Evolutionary conservation across 2,888 invertebrate species (phyloP), one percentile per base, ranked within the genome.

Genomic region (Sylvicola cinctus): DNA sequence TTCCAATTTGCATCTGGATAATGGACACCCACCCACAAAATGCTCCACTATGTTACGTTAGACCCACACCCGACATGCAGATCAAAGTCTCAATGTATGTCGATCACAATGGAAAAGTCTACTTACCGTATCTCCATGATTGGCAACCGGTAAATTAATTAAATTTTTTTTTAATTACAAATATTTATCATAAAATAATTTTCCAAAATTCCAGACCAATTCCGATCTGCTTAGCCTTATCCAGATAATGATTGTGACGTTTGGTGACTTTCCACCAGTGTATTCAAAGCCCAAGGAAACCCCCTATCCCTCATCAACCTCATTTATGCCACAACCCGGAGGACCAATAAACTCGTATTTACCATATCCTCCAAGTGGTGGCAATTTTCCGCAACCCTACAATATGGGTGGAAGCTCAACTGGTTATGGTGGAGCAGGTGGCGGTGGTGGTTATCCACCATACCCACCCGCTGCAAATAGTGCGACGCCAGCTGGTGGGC

Each of bases 21-120:
- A 79, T 90, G 74, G 91, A 96, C 51, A 93, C 91, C 4, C 91
- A 98, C 65, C 98, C 98, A 0, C 75, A 81, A 52, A 84, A 90
- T 61, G 88, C 95, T 25, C 98, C 98, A 1, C 76, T 96, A 61
- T 83, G 83, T 51, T 85, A 77, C 49, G 95, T 98, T 1, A 83
- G 76, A 55, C 98, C 98, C 8, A 98, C 98, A 4, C 50, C 74
- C 23, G 84, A 83, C 43, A 98, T 98, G 96, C 74, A 76, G 39
- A 91, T 99, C 41, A 93, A 88, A 63, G 77, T 84, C 12, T 93
- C 93, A 10, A 76, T 77, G 60, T 87, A 77, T 58, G 93, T 98
- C 6, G 95, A 96, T 57, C 77, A 77, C 49, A 88, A 79, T 60
- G 98, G 98, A 25, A 88, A 88, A 58, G 75, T 98, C 35, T 96